These are phyloP conservation scores for Saccopteryx bilineata DNA, from an alignment of 2,113 vertebrate species.

Conservation along the genomic window DNA sequence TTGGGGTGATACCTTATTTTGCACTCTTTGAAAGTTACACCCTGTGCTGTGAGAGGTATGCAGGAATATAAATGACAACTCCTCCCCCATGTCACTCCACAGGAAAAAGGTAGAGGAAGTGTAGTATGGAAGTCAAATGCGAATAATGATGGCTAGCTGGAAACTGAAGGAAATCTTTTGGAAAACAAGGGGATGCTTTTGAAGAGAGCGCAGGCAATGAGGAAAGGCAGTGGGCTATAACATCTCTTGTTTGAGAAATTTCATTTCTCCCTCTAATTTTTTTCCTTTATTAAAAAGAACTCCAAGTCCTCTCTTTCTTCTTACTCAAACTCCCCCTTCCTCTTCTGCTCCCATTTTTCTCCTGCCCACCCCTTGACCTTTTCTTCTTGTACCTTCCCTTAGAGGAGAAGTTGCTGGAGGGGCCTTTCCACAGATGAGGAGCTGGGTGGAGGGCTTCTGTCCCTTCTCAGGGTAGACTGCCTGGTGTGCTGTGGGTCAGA, in stretches of 20 bases:
- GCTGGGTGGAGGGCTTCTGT: too few species aligned
- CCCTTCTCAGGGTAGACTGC: background rate
- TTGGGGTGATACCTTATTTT: background rate
- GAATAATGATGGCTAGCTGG: background rate
- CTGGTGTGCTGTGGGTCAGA: background rate
- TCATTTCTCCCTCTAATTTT: background rate
- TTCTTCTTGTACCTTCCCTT: background rate
- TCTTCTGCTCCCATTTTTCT: background rate
- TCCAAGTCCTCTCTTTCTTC: background rate
- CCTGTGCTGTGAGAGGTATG: background rate
- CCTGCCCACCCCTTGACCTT: too few species aligned
- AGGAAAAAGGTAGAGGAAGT: background rate
- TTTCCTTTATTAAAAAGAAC: background rate
- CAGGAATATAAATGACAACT: background rate
- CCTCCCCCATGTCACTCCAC: background rate
- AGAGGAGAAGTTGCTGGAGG: background rate
- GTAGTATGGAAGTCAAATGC: background rate
- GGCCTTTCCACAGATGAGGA: background rate
- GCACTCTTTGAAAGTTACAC: background rate
- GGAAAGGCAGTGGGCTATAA: background rate
- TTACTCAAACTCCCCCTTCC: background rate
- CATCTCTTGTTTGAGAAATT: background rate
- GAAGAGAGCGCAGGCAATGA: background rate
- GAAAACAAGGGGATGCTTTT: background rate
- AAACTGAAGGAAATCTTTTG: background rate